A percentile compares a stretch with the other conserved stretches of the same genome.
Conservation (phyloP, 1,140 invertebrate species). For the Lepidurus apus region DNA sequence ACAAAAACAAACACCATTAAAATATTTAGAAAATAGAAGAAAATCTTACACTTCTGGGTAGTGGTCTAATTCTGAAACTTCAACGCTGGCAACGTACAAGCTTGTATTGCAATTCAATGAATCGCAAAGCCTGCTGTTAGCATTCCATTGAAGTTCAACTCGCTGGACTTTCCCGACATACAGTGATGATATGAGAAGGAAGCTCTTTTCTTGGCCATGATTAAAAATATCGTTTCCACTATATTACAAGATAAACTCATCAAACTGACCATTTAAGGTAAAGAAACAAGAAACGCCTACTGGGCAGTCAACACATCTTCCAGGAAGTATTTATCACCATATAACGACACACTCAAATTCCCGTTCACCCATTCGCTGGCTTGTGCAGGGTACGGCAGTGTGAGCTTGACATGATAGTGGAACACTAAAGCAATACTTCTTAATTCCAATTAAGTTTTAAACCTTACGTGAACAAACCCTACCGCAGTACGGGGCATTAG, state of each 20-base stretch:
- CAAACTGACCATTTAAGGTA: too few species aligned
- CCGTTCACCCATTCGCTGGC: conserved; percentile 74
- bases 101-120: conserved; percentile 60
- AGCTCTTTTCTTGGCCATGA: conserved; percentile 64
- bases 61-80: conserved; percentile 66
- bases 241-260: conserved; percentile 33
- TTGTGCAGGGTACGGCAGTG: conserved; percentile 65
- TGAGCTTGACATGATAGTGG: conserved; percentile 69
- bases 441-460: conserved; percentile 11
- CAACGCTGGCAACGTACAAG: conserved; percentile 65
- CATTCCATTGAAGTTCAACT: conserved; percentile 69
- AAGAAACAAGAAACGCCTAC: conserved; percentile 42
- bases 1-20: neutral
- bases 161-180: conserved; percentile 51
- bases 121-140: conserved; percentile 49
- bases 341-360: conserved; percentile 68
- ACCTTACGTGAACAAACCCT: conserved; percentile 43
- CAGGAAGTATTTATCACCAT: conserved; percentile 64
- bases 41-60: conserved; percentile 62
- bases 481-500: conserved; percentile 72
- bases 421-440: conserved; percentile 51
- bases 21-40: neutral
- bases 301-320: conserved; percentile 68
- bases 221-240: conserved; percentile 63
- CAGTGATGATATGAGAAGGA: conserved; percentile 64